Conservation (phyloP, 2,797 vertebrate genomes). For the Enteromius fasciolatus region DNA sequence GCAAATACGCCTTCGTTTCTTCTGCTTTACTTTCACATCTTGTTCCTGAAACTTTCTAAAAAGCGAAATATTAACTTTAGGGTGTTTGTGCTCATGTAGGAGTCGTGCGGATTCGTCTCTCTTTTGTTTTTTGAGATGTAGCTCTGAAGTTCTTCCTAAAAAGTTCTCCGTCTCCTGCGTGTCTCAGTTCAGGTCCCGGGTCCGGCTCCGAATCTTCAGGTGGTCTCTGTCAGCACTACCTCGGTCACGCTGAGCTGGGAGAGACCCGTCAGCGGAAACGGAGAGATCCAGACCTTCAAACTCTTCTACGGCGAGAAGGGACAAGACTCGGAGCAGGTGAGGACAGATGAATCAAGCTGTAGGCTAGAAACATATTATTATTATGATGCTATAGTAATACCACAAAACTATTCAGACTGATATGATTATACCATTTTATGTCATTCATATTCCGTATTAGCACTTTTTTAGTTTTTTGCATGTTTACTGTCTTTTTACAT, state of each 20-base stretch:
- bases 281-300: constrained; percentile 94
- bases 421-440: too few species aligned
- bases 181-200: constrained; percentile 92
- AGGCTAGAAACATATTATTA: background rate
- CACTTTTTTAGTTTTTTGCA: too few species aligned
- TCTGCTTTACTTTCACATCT: background rate
- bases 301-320: constrained; percentile 92
- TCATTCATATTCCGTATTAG: background rate
- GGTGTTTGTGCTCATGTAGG: background rate
- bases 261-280: constrained; percentile 88
- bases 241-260: constrained; percentile 89
- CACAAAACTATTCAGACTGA: background rate
- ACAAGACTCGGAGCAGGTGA: constrained; percentile 87
- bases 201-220: constrained; percentile 91
- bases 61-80: background rate
- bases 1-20: background rate
- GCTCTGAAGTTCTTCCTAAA: background rate
- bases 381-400: background rate
- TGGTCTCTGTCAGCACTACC: constrained; percentile 78
- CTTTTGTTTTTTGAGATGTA: background rate
- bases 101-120: background rate
- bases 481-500: too few species aligned
- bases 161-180: background rate
- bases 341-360: background rate
- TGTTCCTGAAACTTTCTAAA: constrained; percentile 18